Evolutionary conservation across 1,140 invertebrate species (phyloP).

Genomic region (Stegodyphus mimosarum): DNA sequence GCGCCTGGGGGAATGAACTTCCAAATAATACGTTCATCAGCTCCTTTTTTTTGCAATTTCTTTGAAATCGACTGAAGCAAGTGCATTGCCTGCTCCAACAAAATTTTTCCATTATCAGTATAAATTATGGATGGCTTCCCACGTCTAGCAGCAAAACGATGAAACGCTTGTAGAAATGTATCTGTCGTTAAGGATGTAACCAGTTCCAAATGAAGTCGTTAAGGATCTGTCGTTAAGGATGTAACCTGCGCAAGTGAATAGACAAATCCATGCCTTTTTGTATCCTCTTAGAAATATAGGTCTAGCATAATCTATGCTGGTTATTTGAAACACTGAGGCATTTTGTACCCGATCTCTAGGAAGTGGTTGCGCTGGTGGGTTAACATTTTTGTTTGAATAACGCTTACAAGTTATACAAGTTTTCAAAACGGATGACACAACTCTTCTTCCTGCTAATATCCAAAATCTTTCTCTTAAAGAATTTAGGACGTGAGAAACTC

Average conservation of each 20-base stretch:
- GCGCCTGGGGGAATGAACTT: slow-evolving; percentile 32
- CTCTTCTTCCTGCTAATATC: slow-evolving; percentile 19
- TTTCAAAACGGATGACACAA: background rate
- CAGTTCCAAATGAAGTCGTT: slow-evolving; percentile 65
- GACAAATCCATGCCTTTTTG: slow-evolving; percentile 21
- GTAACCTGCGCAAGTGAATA: slow-evolving; percentile 51
- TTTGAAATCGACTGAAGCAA: background rate
- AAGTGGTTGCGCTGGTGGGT: slow-evolving; percentile 32
- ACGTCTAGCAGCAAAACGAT: slow-evolving; percentile 67
- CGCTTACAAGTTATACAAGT: slow-evolving; percentile 11
- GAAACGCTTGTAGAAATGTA: slow-evolving; percentile 66
- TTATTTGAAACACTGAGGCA: slow-evolving; percentile 65
- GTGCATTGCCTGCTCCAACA: slow-evolving; percentile 59
- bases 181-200: slow-evolving; percentile 65
- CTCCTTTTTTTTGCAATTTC: background rate
- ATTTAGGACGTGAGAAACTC: background rate
- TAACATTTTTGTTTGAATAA: slow-evolving; percentile 7
- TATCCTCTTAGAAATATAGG: slow-evolving; percentile 63
- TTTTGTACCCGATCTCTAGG: slow-evolving; percentile 64
- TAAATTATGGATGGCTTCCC: slow-evolving; percentile 65
- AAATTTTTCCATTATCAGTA: slow-evolving; percentile 68
- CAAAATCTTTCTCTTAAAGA: slow-evolving; percentile 25
- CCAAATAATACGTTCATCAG: slow-evolving; percentile 12
- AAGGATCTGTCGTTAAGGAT: slow-evolving; percentile 62
- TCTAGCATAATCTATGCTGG: slow-evolving; percentile 66